These are phyloP conservation scores for Vespertilio murinus DNA, from an alignment of 2,797 vertebrate genomes.

Conservation along the genomic window DNA sequence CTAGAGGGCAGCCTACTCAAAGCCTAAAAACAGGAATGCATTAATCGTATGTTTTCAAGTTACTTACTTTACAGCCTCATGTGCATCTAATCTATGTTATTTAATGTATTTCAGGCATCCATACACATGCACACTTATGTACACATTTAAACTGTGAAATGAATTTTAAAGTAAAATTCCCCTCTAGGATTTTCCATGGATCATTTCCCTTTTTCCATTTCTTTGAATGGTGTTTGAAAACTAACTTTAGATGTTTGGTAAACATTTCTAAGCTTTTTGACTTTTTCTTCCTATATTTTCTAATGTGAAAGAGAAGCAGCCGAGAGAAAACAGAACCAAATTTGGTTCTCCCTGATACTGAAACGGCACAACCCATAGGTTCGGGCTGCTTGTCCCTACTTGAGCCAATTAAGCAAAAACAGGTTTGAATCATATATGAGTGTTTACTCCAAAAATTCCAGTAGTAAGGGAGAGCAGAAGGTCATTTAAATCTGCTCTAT, in stretches of 20 bases:
- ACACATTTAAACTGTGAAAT: background rate
- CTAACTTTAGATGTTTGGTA: conserved; percentile 2
- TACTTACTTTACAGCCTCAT: conserved; percentile 8
- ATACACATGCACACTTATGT: background rate
- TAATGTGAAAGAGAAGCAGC: conserved; percentile 45
- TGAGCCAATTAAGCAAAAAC: too few relatives aligned
- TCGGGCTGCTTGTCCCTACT: too few relatives aligned
- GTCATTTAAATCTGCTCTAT: too few relatives aligned
- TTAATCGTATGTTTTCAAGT: background rate
- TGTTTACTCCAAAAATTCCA: too few relatives aligned
- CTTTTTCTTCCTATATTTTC: conserved; percentile 26
- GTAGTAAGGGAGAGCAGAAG: too few relatives aligned
- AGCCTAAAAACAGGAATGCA: background rate
- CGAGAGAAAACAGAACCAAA: conserved; percentile 43
- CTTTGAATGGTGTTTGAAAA: conserved; percentile 15
- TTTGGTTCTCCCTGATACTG: background rate
- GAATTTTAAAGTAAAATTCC: conserved; percentile 31
- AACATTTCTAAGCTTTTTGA: conserved; percentile 24
- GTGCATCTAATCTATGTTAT: background rate
- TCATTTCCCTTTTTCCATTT: background rate
- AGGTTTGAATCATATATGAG: too few relatives aligned
- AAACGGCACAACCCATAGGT: too few relatives aligned
- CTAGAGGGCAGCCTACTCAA: background rate
- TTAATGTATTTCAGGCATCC: background rate
- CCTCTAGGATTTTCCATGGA: background rate